Evolutionary conservation across 2,797 vertebrate species (phyloP), one percentile per base, ranked within the genome.

Genomic region (Oophaga sylvatica): DNA sequence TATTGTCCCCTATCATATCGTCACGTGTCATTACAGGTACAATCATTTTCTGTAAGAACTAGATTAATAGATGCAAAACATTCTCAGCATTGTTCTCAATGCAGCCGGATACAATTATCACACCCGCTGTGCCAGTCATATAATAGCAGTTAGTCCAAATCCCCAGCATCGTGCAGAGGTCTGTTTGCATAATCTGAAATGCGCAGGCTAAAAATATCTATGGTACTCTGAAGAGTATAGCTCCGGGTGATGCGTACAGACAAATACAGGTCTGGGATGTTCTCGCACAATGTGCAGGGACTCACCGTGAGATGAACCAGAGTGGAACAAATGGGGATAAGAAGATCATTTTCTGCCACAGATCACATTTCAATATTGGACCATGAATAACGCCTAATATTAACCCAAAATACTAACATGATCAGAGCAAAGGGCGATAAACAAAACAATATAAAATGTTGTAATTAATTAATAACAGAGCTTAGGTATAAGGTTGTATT

Each of bases 161-260:
- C 75, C 53, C 29, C 35, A 35, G 41, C 31, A 13, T 81, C 15
- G 22, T 70, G 63, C 22, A 67, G 15, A 68, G 48, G 60, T 13
- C 35, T 60, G 73, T 84, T 80, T 84, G 73, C 81, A 79, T 84
- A 88, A 79, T 70, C 53, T 78, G 19, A 68, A 67, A 71, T 26
- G 59, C 8, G 48, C 35, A 53, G n/a, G 65, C 81, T 88, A 88
- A 88, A 84, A 88, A 88, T 88, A 88, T 79, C 26, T n/a, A 9
- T 53, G 48, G 45, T 56, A 35, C 13, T 5, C 75, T 45, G 60
- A n/a, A 53, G 0, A 4, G 67, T 41, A 31, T 4, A 8, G 86
- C 86, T 82, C 22, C 70, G 73, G 80, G 80, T 83, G 68, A 87
- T 87, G 86, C 67, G n/a, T 79, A 78, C 10, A 35, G 29, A 80